These are phyloP conservation scores for Diplodus puntazzo DNA, from an alignment of 2,797 vertebrate species.

Conservation along the genomic window DNA sequence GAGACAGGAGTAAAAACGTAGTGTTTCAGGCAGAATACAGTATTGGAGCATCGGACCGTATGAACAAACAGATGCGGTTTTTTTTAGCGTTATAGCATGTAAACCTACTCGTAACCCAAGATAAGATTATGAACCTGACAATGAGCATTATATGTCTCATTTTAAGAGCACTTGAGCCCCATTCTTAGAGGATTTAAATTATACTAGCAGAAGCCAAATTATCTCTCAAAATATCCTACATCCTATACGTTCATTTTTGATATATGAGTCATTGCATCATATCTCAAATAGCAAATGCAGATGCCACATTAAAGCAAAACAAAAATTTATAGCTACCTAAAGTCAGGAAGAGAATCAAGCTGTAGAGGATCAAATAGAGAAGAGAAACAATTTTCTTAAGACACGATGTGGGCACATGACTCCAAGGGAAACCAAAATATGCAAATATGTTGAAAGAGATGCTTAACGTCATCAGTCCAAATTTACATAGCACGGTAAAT, in stretches of 20 bases:
- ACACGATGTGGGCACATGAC: constrained; percentile 10
- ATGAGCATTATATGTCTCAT: too few relatives aligned
- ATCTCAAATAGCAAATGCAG: background rate
- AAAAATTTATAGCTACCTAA: background rate
- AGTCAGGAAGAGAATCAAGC: background rate
- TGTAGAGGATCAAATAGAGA: constrained; percentile 2
- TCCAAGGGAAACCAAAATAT: background rate
- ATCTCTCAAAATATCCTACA: background rate
- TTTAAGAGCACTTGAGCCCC: too few relatives aligned
- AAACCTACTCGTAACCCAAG: too few relatives aligned
- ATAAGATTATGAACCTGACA: too few relatives aligned
- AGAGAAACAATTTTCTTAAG: background rate
- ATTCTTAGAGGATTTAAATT: background rate
- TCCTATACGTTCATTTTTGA: background rate
- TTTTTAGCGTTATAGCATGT: too few relatives aligned
- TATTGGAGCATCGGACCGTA: too few relatives aligned
- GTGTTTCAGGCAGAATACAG: too few relatives aligned
- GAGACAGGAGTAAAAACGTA: too few relatives aligned
- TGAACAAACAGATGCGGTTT: background rate
- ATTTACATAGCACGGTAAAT: background rate
- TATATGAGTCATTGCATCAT: background rate
- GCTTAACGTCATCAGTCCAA: background rate
- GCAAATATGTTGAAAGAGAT: constrained; percentile 14
- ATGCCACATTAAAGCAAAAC: background rate
- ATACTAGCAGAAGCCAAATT: background rate